Evolutionary conservation across 2,797 vertebrate species (phyloP).

Genomic region (Pangasius mekongensis): DNA sequence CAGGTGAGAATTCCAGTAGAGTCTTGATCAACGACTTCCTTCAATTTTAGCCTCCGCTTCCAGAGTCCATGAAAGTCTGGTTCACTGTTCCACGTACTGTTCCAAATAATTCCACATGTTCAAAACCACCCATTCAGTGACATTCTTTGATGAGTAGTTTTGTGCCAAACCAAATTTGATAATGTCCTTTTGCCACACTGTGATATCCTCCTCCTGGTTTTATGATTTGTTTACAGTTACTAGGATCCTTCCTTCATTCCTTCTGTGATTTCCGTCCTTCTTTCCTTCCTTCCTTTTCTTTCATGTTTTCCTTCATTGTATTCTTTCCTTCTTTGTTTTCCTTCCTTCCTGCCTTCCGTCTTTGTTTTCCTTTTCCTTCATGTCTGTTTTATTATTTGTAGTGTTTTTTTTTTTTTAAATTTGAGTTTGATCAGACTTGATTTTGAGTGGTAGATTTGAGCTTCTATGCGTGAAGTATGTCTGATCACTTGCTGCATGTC

Average conservation of each 20-base stretch:
- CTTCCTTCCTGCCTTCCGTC: neutral
- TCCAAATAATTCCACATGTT: neutral
- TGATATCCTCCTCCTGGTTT: neutral
- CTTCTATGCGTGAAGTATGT: neutral
- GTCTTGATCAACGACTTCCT: neutral
- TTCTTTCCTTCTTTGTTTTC: neutral
- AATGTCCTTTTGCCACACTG: neutral
- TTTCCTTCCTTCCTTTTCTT: neutral
- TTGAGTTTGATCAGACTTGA: no score
- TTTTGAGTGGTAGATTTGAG: no score
- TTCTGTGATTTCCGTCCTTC: neutral
- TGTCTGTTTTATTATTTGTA: neutral
- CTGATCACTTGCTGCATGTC: neutral
- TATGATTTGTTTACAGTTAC: neutral
- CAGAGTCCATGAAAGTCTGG: neutral
- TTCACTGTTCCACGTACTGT: neutral
- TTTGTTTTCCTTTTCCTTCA: neutral
- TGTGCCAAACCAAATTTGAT: neutral
- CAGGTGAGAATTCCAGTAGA: neutral
- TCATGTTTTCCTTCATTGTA: neutral
- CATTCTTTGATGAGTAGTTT: neutral
- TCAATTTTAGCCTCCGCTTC: neutral
- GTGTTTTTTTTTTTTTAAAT: neutral
- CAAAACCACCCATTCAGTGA: neutral
- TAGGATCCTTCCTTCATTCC: no score